phyloP scores from a whole-genome alignment of 2,888 invertebrate genomes.

The Tetropium fuscum region DNA sequence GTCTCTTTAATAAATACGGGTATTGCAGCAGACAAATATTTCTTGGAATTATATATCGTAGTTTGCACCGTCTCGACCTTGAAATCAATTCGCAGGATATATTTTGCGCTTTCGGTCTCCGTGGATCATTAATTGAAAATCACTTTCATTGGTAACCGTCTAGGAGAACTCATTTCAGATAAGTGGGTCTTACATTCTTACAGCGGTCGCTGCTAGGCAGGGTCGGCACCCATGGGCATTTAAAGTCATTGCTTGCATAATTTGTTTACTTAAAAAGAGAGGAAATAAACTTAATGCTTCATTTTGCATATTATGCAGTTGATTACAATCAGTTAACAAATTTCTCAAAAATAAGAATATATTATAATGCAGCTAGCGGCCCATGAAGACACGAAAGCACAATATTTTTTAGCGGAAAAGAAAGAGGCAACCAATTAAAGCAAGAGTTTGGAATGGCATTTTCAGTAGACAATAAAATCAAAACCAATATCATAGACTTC shows the following conservation, averaged over 20 bases:
- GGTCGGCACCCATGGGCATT: neutral
- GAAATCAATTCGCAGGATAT: conserved; percentile 14
- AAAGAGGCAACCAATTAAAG: too few species aligned
- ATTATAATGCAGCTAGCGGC: too few species aligned
- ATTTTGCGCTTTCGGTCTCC: conserved; percentile 33
- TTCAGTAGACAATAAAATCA: neutral
- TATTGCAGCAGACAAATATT: conserved; percentile 15
- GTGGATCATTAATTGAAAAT: conserved; percentile 33
- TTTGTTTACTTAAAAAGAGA: too few species aligned
- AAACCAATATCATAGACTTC: neutral
- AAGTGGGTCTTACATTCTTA: conserved; percentile 43
- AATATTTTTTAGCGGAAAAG: too few species aligned
- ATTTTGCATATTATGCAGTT: neutral
- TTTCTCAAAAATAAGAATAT: too few species aligned
- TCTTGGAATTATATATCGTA: conserved; percentile 12
- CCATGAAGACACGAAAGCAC: too few species aligned
- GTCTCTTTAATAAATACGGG: conserved; percentile 21
- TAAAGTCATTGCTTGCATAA: too few species aligned
- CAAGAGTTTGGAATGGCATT: neutral
- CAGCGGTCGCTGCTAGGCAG: conserved; percentile 16
- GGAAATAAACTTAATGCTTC: too few species aligned
- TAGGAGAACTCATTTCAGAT: conserved; percentile 39
- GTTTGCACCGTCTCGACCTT: conserved; percentile 15
- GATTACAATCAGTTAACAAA: too few species aligned
- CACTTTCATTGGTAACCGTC: conserved; percentile 23